Percentiles rank a stretch among this genome's conserved stretches.
phyloP scores from a whole-genome alignment of 2,797 vertebrate species.

The Salmo trutta region DNA sequence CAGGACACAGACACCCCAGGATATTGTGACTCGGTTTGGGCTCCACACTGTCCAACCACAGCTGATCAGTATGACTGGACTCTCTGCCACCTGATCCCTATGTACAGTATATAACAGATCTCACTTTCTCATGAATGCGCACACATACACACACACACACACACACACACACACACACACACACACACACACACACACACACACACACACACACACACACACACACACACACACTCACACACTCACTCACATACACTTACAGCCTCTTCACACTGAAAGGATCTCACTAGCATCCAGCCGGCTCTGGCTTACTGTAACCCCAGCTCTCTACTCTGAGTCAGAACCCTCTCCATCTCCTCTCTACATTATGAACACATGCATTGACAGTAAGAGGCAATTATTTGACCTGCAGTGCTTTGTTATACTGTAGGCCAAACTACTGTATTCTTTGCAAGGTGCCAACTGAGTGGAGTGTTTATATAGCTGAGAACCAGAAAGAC shows the following conservation, averaged over 20 bases:
- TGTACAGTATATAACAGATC: too few relatives aligned
- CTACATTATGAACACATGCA: slow-evolving; percentile 52
- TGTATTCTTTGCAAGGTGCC: slow-evolving; percentile 51
- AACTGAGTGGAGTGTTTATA: slow-evolving; percentile 58
- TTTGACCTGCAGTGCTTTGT: slow-evolving; percentile 50
- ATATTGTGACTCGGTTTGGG: neutral
- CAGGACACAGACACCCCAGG: neutral
- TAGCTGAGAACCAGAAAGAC: slow-evolving; percentile 55
- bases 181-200: neutral
- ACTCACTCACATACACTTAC: slow-evolving; percentile 8
- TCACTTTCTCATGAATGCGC: too few relatives aligned
- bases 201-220: neutral
- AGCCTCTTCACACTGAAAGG: neutral
- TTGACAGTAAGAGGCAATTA: slow-evolving; percentile 59
- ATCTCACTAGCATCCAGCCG: neutral
- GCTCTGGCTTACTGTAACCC: neutral
- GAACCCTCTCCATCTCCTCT: slow-evolving; percentile 23
- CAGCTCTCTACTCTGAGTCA: slow-evolving; percentile 21
- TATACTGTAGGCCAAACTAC: slow-evolving; percentile 40
- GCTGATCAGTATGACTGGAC: neutral
- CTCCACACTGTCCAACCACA: neutral
- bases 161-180: neutral
- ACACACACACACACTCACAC: neutral
- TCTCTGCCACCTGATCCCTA: neutral
- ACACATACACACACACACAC: neutral